Base-by-base conservation (phyloP, 2,113 vertebrate species). In the Platichthys stellatus region DNA sequence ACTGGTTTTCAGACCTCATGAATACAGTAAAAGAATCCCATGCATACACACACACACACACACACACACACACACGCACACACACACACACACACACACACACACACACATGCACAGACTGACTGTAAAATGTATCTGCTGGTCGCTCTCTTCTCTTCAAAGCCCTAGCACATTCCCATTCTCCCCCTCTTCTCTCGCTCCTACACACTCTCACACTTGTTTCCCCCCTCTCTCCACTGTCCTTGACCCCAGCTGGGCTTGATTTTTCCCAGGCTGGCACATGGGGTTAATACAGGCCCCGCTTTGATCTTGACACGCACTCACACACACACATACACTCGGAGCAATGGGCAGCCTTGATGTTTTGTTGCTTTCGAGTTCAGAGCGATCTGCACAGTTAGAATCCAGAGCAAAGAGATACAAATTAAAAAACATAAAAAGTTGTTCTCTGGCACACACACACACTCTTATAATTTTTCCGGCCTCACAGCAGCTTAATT, bases 191-290 rank as follows among this genome's bases (percentile, higher is more conserved):
- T 61, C 74, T 77, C 76, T 83, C 31, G 13, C 71, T 70, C 69
- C 63, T 47, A 63, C 81, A 70, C 77, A 38, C 75, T 61, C 85
- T 84, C 70, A 76, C 85, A 87, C 83, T 90, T 82, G 80, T 75
- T 76, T 62, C 80, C 80, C 78, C 47, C 76, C 62, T 51, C 62
- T 74, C 76, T 86, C 88, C 84, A 87, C 84, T 89, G 84, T 92
- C 90, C 89, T 92, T 90, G 90, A 92, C 90, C 92, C 86, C 90
- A 93, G 88, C 90, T 93, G 90, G 89, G 82, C 83, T 92, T 93
- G 84, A 93, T 93, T 93, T 90, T 89, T 89, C 86, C 90, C 92
- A 90, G 88, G 90, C 85, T 90, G 91, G 88, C 92, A 91, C 90
- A 92, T 92, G 90, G 90, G 90, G 89, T 90, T 92, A 89, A 92